phyloP scores from a whole-genome alignment of 2,888 invertebrate species.

The Megaustenia siamemsis region DNA sequence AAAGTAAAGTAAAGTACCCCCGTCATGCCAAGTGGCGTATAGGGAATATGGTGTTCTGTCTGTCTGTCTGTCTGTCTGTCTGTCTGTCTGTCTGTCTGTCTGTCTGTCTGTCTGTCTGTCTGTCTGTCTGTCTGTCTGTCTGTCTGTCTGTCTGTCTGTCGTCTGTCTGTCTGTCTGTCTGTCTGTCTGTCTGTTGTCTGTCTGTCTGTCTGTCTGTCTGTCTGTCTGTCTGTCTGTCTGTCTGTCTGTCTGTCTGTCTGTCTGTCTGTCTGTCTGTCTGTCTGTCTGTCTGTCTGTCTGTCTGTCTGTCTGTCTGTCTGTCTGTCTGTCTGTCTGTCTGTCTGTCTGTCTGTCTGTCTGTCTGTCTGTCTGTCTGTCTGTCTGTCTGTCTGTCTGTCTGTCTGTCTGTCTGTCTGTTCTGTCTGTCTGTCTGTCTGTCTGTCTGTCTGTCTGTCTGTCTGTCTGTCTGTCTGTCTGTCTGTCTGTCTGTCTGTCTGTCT shows the following conservation, averaged over 20 bases:
- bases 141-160: no score
- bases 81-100: no score
- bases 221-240: neutral
- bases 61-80: no score
- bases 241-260: neutral
- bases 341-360: neutral
- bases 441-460: slow-evolving; percentile 1
- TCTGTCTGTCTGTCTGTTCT: neutral
- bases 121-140: no score
- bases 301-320: slow-evolving; percentile 28
- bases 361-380: slow-evolving; percentile 7
- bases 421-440: neutral
- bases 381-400: slow-evolving; percentile 30
- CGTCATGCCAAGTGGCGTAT: no score
- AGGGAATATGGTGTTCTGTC: no score
- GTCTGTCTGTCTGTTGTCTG: neutral
- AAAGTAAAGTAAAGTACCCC: no score
- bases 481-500: neutral
- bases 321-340: slow-evolving; percentile 38
- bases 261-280: slow-evolving; percentile 11
- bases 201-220: slow-evolving; percentile 15
- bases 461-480: neutral
- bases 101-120: no score
- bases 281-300: neutral
- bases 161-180: no score